Conservation (phyloP, 2,113 vertebrate genomes). For the Eptesicus fuscus region DNA sequence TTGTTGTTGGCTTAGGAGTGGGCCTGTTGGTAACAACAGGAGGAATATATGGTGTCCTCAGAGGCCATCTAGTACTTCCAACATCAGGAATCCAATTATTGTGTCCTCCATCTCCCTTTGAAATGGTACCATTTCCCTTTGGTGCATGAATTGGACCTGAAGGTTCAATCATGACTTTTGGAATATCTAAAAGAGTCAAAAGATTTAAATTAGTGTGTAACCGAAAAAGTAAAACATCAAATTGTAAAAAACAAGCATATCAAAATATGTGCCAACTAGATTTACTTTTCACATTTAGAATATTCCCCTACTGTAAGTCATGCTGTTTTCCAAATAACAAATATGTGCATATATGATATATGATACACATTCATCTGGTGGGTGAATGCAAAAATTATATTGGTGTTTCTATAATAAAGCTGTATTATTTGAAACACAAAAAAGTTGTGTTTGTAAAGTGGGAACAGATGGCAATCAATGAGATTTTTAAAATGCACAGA, state of each 20-base stretch:
- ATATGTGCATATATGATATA: not conserved
- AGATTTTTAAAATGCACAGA: not conserved
- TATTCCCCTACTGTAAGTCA: not conserved
- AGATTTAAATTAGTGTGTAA: constrained; percentile 38
- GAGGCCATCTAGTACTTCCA: constrained; percentile 81
- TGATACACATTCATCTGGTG: not conserved
- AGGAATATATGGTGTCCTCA: constrained; percentile 69
- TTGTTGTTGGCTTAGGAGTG: constrained; percentile 74
- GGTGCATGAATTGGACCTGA: constrained; percentile 74
- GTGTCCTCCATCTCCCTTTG: constrained; percentile 72
- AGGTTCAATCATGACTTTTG: constrained; percentile 87
- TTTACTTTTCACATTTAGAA: not conserved
- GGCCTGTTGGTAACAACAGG: constrained; percentile 74
- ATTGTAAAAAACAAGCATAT: not conserved
- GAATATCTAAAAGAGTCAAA: constrained; percentile 81
- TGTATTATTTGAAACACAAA: not conserved
- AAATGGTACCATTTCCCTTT: constrained; percentile 50
- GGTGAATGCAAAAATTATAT: not conserved
- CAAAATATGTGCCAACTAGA: not conserved
- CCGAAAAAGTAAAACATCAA: not conserved
- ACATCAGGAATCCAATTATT: constrained; percentile 83
- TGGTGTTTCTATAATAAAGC: not conserved
- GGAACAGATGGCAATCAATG: not conserved
- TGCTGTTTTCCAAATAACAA: not conserved
- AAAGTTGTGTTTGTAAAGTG: constrained; percentile 16